Base-by-base conservation (phyloP, 2,888 invertebrate genomes). In the Coronaproctus castanopsis region DNA sequence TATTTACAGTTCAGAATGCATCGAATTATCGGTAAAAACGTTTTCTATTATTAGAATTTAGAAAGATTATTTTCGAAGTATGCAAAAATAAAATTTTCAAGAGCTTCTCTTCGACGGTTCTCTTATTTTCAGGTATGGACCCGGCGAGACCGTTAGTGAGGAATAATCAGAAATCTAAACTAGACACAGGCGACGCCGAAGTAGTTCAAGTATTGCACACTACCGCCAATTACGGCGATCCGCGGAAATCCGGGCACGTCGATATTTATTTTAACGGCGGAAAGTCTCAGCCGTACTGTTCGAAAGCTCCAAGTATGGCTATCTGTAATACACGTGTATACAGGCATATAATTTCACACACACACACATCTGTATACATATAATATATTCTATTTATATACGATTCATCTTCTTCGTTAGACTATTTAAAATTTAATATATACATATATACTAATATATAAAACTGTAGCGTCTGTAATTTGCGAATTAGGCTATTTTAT, bases 221-320 rank as follows among this genome's bases (percentile, higher is more conserved):
- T 0, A 86, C 85, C 69, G 85, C 86, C 0, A 79, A 81, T 62
- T 87, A 86, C 70, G 86, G 86, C 0, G 85, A 86, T 69, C 78
- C 77, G 1, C 82, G 84, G 3, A 74, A 80, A 2, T 76, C 82
- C 2, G 86, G 86, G 0, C 84, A 85, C 68, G 83, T 85, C 0
- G 86, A 86, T 72, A 83, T 87, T 72, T 86, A 86, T 67, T 78
- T 86, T 50, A 87, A 86, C 68, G 86, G 86, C 0, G 86, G 85
- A n/a, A 72, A 79, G 60, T 75, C 79, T 60, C 85, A 85, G 69
- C 86, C 86, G 0, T 85, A 79, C 69, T 87, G 87, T 69, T 79
- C 80, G 66, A 80, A 80, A 65, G 80, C 80, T 2, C 78, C 80
- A 2, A 82, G 82, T 83, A 68, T 75, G 78, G n/a, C n/a, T n/a